These are phyloP conservation scores for Brenthis daphne DNA, from an alignment of 2,888 invertebrate genomes.

Conservation along the genomic window DNA sequence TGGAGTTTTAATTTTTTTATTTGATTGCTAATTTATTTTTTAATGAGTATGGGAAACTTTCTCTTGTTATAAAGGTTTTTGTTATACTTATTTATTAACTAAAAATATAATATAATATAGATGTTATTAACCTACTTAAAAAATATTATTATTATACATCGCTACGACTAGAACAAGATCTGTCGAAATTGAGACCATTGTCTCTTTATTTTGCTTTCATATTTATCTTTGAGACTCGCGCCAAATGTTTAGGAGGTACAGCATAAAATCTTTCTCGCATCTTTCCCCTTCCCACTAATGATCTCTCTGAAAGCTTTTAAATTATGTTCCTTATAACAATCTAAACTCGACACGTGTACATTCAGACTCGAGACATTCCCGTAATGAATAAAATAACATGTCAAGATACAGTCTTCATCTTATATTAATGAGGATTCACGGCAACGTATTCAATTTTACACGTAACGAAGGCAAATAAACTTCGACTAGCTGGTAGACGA, in stretches of 20 bases:
- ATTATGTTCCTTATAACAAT: conserved; percentile 78
- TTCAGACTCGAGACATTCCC: conserved; percentile 62
- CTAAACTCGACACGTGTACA: conserved; percentile 68
- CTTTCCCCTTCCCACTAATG: conserved; percentile 59
- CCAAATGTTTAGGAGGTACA: conserved; percentile 35
- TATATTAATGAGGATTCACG: conserved; percentile 79
- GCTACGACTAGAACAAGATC: neutral
- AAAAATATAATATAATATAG: too few species aligned
- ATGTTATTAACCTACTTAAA: too few species aligned
- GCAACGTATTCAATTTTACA: conserved; percentile 77
- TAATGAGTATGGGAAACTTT: conserved; percentile 9
- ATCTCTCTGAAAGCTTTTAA: conserved; percentile 74
- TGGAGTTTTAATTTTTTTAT: conserved; percentile 35
- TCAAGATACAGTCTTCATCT: conserved; percentile 77
- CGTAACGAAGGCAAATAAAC: conserved; percentile 75
- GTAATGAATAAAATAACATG: conserved; percentile 81
- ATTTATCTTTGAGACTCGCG: conserved; percentile 19
- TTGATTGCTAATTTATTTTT: conserved; percentile 32
- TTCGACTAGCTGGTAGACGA: conserved; percentile 48
- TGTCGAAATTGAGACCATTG: neutral
- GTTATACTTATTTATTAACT: neutral
- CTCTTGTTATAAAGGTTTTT: neutral
- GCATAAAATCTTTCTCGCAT: conserved; percentile 44
- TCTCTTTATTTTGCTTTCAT: neutral
- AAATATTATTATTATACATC: neutral